Base-by-base conservation (phyloP, 2,113 vertebrate genomes). In the Sylvilagus bachmani region DNA sequence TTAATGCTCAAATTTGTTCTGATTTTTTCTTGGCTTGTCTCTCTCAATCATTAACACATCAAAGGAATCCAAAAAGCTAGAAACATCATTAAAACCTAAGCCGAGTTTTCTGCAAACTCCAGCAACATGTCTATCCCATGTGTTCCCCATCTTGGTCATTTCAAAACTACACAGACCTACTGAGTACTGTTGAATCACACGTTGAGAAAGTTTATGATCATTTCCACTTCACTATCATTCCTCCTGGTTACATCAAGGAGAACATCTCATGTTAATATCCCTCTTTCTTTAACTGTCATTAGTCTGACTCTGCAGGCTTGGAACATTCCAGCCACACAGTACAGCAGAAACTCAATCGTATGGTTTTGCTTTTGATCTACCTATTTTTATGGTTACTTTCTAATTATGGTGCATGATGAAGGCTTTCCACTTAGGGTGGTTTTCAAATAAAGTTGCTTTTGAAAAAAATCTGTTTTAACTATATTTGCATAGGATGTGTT, bases 391-490 rank as follows among this genome's bases (percentile, higher is more conserved):
- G 29, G 36, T 84, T 61, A 36, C 75, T 74, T 89, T 89, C 93
- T 92, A 92, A 88, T 85, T 66, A 73, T 36, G 62, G 67, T 38
- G 86, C n/a, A 2, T 49, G 90, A 82, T 13, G 2, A 58, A 70
- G 64, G 25, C 17, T 93, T 90, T 82, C 84, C 64, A 82, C 24
- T 67, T 88, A 86, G 31, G 29, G 64, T 27, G 36, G 51, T 83
- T 97, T 92, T 89, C 38, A 93, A 94, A 97, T 78, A 49, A 84
- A 78, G 58, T 38, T 81, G 71, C 38, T 74, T 90, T 80, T 36
- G 10, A 49, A 86, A 92, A 86, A 90, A 73, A 61, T 38, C 84
- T 94, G 58, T 94, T 91, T 94, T 58, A 86, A 74, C 19, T 80
- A 12, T 33, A 53, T 58, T 77, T 94, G 77, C 69, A 87, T 55